Evolutionary conservation across 30 jellyfish, hydroid and myxozoan genomes (phyloP), one percentile per base, ranked within the genome.

Genomic region (Morbakka virulenta): DNA sequence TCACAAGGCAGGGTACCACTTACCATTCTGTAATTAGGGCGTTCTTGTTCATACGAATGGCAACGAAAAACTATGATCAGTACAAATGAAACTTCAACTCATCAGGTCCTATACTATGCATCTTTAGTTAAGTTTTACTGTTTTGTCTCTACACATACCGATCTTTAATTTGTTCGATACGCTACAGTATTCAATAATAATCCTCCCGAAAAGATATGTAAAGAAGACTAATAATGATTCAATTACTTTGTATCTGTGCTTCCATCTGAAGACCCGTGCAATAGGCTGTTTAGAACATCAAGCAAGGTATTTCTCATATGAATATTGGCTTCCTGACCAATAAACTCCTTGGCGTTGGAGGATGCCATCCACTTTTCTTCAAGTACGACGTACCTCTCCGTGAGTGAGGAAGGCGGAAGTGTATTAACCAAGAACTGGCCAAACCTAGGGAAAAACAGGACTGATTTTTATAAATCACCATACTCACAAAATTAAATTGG

Each of bases 361-460:
- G 84, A 24, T n/a, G 28, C 24, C n/a, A 32, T 12, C 53, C 64
- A 25, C 26, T 32, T 12, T 17, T 66, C 88, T 24, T 64, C 83
- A 13, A 73, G 70, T 0, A 34, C 50, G 20, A 53, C 2, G 26
- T 73, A 22, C 6, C 62, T 50, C 17, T 84, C 86, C 33, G 30
- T 51, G 57, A 20, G 21, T 47, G 84, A 69, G 4, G 67, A 35
- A 4, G 73, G 35, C 2, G 98, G 91, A 4, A 91, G 69, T 28
- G 95, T 91, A 67, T 95, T 84, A 23, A 96, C 96, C 47, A 91
- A 53, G 48, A 86, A 91, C 62, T 91, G 98, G 2, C 98, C 98
- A 71, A 91, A 89, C 49, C 98, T 91, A 52, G 13, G 70, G 17
- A 28, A 29, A 63, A 2, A 1, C 30, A 1, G 29, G 24, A 72